Evolutionary conservation across 2,888 invertebrate species (phyloP).

Genomic region (Rhamphomyia laevipes): DNA sequence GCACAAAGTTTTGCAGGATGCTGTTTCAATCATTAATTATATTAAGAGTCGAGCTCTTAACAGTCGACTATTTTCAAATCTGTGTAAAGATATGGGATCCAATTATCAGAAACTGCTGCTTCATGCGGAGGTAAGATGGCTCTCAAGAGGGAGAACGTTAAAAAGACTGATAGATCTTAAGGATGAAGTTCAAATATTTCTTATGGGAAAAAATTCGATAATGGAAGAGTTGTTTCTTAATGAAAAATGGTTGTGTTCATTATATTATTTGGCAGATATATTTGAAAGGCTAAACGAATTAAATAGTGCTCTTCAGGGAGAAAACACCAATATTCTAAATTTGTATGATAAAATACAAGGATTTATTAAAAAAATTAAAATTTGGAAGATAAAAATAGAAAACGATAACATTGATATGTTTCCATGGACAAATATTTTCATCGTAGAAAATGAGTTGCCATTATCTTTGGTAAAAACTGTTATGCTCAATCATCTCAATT

Average conservation of each 20-base stretch:
- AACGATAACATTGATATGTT: background rate
- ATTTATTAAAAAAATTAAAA: background rate
- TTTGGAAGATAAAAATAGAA: background rate
- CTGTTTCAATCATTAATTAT: background rate
- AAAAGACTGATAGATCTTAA: background rate
- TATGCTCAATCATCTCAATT: background rate
- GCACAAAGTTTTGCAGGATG: background rate
- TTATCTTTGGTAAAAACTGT: background rate
- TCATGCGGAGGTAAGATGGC: background rate
- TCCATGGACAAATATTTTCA: background rate
- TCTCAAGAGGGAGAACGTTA: background rate
- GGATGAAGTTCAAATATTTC: background rate
- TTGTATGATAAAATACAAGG: background rate
- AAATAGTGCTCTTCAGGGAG: background rate
- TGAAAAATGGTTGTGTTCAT: background rate
- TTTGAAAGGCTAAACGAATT: background rate
- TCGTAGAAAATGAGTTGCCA: background rate
- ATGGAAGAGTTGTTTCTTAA: background rate
- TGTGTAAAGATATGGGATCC: background rate
- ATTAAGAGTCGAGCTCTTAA: background rate
- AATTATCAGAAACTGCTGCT: background rate
- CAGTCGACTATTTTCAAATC: background rate
- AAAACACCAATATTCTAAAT: background rate
- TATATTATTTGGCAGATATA: background rate
- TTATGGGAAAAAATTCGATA: background rate